Base-by-base conservation (phyloP, 2,797 vertebrate species). In the Ctenochaetus hawaiiensis region DNA sequence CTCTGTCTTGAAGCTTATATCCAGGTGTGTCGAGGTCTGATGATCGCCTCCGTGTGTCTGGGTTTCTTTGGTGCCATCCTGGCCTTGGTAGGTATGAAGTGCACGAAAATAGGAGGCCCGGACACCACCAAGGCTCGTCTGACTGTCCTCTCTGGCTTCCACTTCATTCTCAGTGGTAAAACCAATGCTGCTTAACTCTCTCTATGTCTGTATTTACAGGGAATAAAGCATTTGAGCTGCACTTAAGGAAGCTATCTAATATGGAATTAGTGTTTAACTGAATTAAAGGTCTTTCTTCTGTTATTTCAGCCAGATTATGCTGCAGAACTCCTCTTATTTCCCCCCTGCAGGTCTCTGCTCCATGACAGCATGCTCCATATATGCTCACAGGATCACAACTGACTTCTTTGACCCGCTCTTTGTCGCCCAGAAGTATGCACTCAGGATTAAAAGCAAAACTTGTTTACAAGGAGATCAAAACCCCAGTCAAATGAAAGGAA, bases 371-470 rank as follows among this genome's bases (percentile, higher is more conserved):
- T 99, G 97, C 89, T 99, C 98, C 60, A 94, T 99, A 75, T 99
- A 99, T 47, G 98, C 98, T 77, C 96, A 96, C 93, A 97, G 96
- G 93, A 97, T 99, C 92, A 99, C 97, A n/a, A 95, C 96, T 0
- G 97, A 99, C 84, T 99, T 98, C 95, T 99, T 99, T 88, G 97
- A 99, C 86, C 98, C 98, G 5, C 93, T 96, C 72, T 97, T 93
- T 92, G 89, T 98, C 75, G 96, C 97, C 78, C 97, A 98, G 94
- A 99, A 99, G 98, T 99, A 95, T 95, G 97, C 95, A 78, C 48
- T 39, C 2, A 13, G 13, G 8, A 72, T 45, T 3, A 53, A 78
- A 69, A 45, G 1, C 11, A n/a, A 20, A 13, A 43, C 37, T 60
- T 43, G 14, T 51, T 30, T 53, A 48, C 73, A 18, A 34, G 30